A percentile compares a stretch with the other conserved stretches of the same genome.
Evolutionary conservation across 2,888 invertebrate genomes (phyloP).

Genomic region (Parthenolecanium corni): DNA sequence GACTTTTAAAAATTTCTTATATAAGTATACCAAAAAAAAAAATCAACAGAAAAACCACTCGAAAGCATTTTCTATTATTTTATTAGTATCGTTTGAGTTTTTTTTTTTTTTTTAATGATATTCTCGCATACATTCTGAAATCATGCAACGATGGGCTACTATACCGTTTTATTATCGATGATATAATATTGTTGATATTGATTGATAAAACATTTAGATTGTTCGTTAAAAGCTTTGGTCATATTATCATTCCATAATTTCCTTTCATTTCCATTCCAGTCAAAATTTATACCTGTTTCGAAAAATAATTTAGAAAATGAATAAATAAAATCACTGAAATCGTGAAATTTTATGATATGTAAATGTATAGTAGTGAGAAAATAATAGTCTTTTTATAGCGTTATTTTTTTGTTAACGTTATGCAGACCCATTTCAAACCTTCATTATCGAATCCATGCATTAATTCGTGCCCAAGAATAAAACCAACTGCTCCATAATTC

Average conservation of each 20-base stretch:
- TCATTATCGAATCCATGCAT: conserved; percentile 38
- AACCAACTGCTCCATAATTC: conserved; percentile 38
- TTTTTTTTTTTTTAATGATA: no score
- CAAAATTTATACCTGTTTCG: conserved; percentile 34
- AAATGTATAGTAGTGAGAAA: no score
- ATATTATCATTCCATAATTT: conserved; percentile 27
- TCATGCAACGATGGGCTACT: neutral
- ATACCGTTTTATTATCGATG: neutral
- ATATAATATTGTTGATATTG: conserved; percentile 28
- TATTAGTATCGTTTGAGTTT: no score
- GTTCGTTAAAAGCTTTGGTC: conserved; percentile 7
- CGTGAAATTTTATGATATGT: no score
- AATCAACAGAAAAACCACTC: no score
- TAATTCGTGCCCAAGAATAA: conserved; percentile 38
- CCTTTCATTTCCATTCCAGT: conserved; percentile 32
- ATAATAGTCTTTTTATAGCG: no score
- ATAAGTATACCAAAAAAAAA: no score
- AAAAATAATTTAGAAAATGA: neutral
- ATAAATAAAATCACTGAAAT: neutral
- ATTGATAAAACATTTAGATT: conserved; percentile 29
- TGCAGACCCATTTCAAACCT: conserved; percentile 32
- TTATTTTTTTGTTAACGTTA: neutral
- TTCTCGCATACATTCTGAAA: no score
- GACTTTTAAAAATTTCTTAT: no score
- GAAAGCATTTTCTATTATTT: no score